phyloP scores from a whole-genome alignment of 2,888 invertebrate species.

The Drosophila helvetica region DNA sequence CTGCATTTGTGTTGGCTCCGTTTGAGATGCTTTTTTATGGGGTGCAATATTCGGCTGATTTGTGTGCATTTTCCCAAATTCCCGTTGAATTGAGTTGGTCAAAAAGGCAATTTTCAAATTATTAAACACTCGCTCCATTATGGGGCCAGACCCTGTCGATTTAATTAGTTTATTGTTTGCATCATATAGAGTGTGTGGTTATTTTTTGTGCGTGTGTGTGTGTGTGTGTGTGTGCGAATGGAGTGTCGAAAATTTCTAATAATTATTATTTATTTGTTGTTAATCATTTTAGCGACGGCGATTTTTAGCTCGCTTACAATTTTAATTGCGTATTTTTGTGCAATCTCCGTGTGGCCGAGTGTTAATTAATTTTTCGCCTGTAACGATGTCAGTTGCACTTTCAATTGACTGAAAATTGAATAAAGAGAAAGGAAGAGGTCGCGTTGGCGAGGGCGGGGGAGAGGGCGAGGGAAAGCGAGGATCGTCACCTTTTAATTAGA shows the following conservation, averaged over 20 bases:
- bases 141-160: constrained; percentile 55
- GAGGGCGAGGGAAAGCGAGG: constrained; percentile 29
- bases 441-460: background rate
- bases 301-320: constrained; percentile 58
- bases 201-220: constrained; percentile 1
- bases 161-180: constrained; percentile 74
- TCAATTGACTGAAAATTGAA: constrained; percentile 51
- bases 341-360: constrained; percentile 53
- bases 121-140: constrained; percentile 54
- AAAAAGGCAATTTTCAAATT: constrained; percentile 54
- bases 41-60: constrained; percentile 16
- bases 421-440: constrained; percentile 12
- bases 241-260: constrained; percentile 48
- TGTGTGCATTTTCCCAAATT: constrained; percentile 10
- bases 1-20: constrained; percentile 8
- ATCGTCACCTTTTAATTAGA: constrained; percentile 70
- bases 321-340: constrained; percentile 67
- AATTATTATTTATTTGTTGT: constrained; percentile 71
- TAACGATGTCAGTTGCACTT: constrained; percentile 72
- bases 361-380: constrained; percentile 75
- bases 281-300: constrained; percentile 60
- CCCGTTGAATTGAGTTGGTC: constrained; percentile 8
- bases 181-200: constrained; percentile 32
- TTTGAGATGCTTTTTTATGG: constrained; percentile 20
- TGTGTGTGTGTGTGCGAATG: constrained; percentile 19